A percentile compares a stretch with the other conserved stretches of the same genome.
Evolutionary conservation across 1,140 invertebrate species (phyloP).

Genomic region (Periplaneta americana): DNA sequence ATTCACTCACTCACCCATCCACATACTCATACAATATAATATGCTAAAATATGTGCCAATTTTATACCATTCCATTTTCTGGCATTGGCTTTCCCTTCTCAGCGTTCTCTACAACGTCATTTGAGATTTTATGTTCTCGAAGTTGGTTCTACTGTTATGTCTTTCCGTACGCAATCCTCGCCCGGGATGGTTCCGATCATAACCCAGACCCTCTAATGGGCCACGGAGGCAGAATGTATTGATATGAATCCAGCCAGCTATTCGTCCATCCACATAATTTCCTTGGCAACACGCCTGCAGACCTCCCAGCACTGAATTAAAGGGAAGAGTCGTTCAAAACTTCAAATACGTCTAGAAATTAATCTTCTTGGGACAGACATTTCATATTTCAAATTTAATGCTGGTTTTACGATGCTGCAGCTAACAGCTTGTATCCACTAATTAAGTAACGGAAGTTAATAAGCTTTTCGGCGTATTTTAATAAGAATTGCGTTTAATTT

Average conservation of each 20-base stretch:
- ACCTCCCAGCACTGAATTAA: background rate
- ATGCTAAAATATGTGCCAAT: too few relatives aligned
- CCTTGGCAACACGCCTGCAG: background rate
- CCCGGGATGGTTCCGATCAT: background rate
- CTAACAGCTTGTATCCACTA: too few relatives aligned
- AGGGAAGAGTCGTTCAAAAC: background rate
- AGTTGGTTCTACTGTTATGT: background rate
- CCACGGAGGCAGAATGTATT: background rate
- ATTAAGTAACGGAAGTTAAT: too few relatives aligned
- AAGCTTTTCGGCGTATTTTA: too few relatives aligned
- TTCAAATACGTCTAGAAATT: background rate
- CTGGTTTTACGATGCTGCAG: too few relatives aligned
- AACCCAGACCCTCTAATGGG: background rate
- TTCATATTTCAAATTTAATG: background rate
- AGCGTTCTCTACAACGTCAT: background rate
- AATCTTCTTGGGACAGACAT: background rate
- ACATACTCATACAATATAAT: background rate
- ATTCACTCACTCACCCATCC: too few relatives aligned
- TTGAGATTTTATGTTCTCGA: background rate
- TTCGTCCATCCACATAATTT: background rate
- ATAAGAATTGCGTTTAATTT: too few relatives aligned
- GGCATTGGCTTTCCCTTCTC: background rate
- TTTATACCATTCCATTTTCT: too few relatives aligned
- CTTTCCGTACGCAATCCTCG: background rate
- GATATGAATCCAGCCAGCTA: background rate